These are phyloP conservation scores for Anticlea derivata DNA, from an alignment of 2,888 invertebrate genomes.

Conservation along the genomic window DNA sequence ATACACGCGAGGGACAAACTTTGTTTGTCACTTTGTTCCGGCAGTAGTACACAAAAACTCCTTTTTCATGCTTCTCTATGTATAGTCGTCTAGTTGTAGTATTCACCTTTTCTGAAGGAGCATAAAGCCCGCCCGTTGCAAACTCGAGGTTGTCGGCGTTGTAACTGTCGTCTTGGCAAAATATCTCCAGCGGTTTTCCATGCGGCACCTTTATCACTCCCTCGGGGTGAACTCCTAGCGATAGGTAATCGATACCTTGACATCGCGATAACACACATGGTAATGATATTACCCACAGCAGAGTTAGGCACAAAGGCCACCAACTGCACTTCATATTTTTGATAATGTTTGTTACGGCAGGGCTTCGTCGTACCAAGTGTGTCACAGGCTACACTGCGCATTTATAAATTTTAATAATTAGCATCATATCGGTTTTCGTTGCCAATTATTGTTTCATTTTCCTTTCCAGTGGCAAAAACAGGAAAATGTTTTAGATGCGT, in stretches of 20 bases:
- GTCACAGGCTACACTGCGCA: background rate
- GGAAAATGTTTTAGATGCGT: no score
- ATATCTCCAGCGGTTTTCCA: conserved; percentile 85
- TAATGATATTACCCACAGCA: background rate
- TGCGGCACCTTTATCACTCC: conserved; percentile 83
- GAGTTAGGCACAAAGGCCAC: background rate
- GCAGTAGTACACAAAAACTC: conserved; percentile 82
- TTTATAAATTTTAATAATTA: background rate
- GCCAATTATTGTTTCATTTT: no score
- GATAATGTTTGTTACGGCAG: background rate
- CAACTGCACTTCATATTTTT: background rate
- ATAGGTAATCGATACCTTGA: conserved; percentile 45
- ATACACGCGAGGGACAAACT: conserved; percentile 54
- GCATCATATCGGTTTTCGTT: no score
- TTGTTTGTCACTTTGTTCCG: conserved; percentile 54
- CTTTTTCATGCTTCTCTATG: conserved; percentile 79
- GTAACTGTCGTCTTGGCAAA: conserved; percentile 80
- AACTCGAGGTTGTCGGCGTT: conserved; percentile 74
- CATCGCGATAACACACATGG: conserved; percentile 1
- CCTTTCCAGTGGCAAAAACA: no score
- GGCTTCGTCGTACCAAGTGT: no score
- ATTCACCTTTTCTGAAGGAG: conserved; percentile 81
- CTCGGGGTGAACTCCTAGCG: conserved; percentile 71
- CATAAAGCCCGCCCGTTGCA: conserved; percentile 32
- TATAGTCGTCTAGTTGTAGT: conserved; percentile 85